A percentile compares a stretch with the other conserved stretches of the same genome.
phyloP scores from a whole-genome alignment of 2,888 invertebrate species.

The Cryptosula pallasiana region DNA sequence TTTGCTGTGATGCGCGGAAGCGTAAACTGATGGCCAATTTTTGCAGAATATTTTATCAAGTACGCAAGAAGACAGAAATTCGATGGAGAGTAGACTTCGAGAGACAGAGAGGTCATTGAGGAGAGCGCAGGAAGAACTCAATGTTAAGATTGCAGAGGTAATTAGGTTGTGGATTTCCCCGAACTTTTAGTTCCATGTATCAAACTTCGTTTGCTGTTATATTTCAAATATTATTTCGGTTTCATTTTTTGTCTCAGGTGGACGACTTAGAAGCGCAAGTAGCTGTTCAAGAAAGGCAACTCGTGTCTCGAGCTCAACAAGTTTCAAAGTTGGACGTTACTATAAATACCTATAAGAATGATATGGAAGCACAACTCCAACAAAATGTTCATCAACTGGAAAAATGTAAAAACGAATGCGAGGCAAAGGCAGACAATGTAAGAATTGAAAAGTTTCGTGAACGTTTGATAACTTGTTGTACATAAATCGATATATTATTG shows the following conservation, averaged over 20 bases:
- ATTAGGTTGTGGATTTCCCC: neutral
- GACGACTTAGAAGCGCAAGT: constrained; percentile 9
- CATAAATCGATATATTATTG: too few relatives aligned
- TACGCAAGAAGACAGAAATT: neutral
- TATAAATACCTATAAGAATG: constrained; percentile 2
- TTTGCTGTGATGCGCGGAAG: too few relatives aligned
- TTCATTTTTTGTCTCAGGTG: too few relatives aligned
- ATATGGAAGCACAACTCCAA: constrained; percentile 6
- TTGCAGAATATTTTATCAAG: too few relatives aligned
- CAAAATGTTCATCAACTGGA: neutral
- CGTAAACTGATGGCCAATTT: too few relatives aligned
- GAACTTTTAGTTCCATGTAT: too few relatives aligned
- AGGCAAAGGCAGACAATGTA: neutral
- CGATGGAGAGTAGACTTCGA: neutral
- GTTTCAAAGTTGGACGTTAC: constrained; percentile 16
- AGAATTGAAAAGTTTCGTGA: neutral
- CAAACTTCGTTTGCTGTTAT: too few relatives aligned
- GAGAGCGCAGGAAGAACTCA: constrained; percentile 8
- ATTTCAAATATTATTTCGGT: too few relatives aligned
- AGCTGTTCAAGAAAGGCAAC: constrained; percentile 4
- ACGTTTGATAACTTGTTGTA: too few relatives aligned
- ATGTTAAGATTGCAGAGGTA: neutral
- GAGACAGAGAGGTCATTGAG: neutral
- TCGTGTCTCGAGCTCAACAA: constrained; percentile 12
- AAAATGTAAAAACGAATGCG: neutral